Evolutionary conservation across 1,140 invertebrate species (phyloP), one percentile per base, ranked within the genome.

Genomic region (Drosophila neocordata): DNA sequence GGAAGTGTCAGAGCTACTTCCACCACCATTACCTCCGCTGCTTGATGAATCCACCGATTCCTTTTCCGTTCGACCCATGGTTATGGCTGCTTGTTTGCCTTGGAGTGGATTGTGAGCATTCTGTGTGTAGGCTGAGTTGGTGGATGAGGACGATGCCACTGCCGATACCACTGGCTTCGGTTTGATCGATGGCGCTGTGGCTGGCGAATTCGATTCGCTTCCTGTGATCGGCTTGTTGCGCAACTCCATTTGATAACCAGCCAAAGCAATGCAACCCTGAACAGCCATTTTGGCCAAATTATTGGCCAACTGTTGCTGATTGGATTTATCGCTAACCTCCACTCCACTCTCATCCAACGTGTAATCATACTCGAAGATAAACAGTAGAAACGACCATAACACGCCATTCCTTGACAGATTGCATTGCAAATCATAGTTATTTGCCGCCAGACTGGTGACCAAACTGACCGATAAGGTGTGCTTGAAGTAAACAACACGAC

Each of bases 271-370:
- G 91, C 97, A 97, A n/a, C 97, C 98, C 88, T 93, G 94, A 0
- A 98, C 93, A 22, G 96, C 95, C 72, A 96, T 93, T 91, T 97
- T 97, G 0, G 99, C 98, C 69, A 99, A 93, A 79, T 96, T 95
- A 92, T 99, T 99, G 7, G 96, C 95, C 8, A 98, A 94, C 92
- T 99, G 97, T 94, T 99, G 94, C 51, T 96, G 94, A 92, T 99
- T 99, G 4, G 95, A 94, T 31, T 96, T 95, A 89, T 96, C 95
- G 75, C 94, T 95, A 65, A 95, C 93, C 90, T 98, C 96, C 12
- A 99, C 96, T 0, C 98, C 98, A 62, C 98, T 97, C 93, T 99
- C 99, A 64, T 99, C 97, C 64, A 99, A 93, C 0, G 99, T 99
- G 91, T 97, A 99, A 93, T 99, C 99, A 91, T 99, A 99, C 51